Evolutionary conservation across 2,113 vertebrate genomes (phyloP), one percentile per base, ranked within the genome.

Genomic region (Marmota monax): DNA sequence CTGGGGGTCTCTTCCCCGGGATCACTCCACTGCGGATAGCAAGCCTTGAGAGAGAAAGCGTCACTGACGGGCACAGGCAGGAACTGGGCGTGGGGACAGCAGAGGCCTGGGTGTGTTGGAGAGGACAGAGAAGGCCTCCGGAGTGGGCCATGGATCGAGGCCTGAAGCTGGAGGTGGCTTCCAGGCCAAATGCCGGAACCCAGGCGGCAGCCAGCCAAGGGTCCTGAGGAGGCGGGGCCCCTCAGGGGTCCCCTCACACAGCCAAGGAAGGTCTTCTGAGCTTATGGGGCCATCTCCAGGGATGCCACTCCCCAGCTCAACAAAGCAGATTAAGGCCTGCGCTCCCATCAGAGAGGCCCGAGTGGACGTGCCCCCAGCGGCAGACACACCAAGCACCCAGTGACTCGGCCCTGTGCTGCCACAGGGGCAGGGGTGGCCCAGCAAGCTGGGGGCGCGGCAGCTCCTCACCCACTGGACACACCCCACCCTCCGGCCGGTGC

Each of bases 211-310:
- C 8, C 22, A 65, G 4, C 17, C 76, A 2, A 22, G 39, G 48
- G 23, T 14, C 0, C 4, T 1, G 70, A 0, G 39, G 25, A 42
- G 25, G 42, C n/a, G 2, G 67, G 65, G 53, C 42, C 22, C 0
- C 18, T 4, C 0, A 0, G 0, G 7, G 10, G 25, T 16, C 42
- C 0, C 0, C 8, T 0, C 34, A 1, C 2, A 42, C 45, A 9
- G 8, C 56, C 14, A 0, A 1, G 14, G 77, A 39, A 39, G 67
- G 0, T 13, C 65, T 34, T 4, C 51, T 7, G 53, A n/a, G 72
- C 9, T 5, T 0, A 61, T 7, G 6, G 13, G 7, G 32, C 18
- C 25, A 14, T 72, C 39, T 85, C 37, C 53, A 73, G 23, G 67
- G 25, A 74, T 10, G 11, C 65, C 63, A 32, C 16, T 29, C 2